Conservation (phyloP, 2,113 vertebrate species). For the Ochotona curzoniae region DNA sequence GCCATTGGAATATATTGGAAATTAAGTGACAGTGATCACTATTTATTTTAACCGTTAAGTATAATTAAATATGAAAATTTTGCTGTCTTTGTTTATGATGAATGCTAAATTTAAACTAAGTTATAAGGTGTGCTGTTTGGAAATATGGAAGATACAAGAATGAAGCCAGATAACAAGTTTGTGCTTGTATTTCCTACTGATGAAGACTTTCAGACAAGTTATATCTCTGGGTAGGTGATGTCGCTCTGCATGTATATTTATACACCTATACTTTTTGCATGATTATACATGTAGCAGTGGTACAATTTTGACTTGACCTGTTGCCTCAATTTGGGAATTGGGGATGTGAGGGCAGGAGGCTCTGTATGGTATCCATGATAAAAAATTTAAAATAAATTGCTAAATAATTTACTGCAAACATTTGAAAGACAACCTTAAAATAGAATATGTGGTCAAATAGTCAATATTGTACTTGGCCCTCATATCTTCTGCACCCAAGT, state of each 20-base stretch:
- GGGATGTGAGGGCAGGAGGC: neutral
- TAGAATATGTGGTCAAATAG: constrained; percentile 84
- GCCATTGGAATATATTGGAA: constrained; percentile 56
- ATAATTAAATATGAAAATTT: constrained; percentile 82
- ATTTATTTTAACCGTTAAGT: constrained; percentile 76
- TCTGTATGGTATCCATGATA: constrained; percentile 65
- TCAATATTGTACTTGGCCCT: constrained; percentile 92
- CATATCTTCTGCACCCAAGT: constrained; percentile 86
- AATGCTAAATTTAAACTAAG: constrained; percentile 89
- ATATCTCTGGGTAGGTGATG: constrained; percentile 91
- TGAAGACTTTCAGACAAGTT: constrained; percentile 92
- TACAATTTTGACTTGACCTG: constrained; percentile 90
- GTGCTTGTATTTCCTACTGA: constrained; percentile 91
- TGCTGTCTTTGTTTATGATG: constrained; percentile 85
- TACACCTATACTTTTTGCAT: constrained; percentile 84
- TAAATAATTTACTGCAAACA: constrained; percentile 56
- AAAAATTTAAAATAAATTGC: constrained; percentile 47
- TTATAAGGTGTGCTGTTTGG: constrained; percentile 89
- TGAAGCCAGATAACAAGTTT: constrained; percentile 91
- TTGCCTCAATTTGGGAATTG: constrained; percentile 49
- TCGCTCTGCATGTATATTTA: constrained; percentile 90
- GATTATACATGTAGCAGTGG: constrained; percentile 90
- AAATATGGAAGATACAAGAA: constrained; percentile 92
- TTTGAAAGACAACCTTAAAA: constrained; percentile 69
- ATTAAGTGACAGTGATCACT: constrained; percentile 73